Conservation (phyloP, 2,888 invertebrate genomes). For the Synanthedon tipuliformis region DNA sequence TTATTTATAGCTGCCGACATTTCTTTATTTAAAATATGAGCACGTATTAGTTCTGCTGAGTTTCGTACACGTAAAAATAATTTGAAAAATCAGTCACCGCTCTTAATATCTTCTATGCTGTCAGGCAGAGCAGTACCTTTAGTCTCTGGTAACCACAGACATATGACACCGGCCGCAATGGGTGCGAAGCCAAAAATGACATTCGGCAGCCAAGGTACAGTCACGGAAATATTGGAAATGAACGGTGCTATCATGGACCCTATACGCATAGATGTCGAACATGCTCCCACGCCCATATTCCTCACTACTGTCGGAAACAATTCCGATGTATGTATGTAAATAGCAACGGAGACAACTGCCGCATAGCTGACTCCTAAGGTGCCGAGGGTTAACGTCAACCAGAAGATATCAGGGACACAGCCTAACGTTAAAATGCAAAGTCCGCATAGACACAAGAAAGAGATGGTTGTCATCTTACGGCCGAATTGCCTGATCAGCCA, state of each 20-base stretch:
- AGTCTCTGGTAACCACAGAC: constrained; percentile 81
- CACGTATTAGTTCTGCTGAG: too few species aligned
- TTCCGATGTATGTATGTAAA: constrained; percentile 88
- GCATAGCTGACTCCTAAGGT: constrained; percentile 82
- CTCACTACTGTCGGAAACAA: constrained; percentile 89
- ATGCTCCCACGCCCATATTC: constrained; percentile 86
- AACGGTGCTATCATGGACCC: constrained; percentile 90
- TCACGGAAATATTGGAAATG: constrained; percentile 71
- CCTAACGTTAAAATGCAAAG: constrained; percentile 72
- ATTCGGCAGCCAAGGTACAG: constrained; percentile 74
- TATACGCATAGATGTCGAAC: constrained; percentile 84
- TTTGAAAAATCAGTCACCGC: constrained; percentile 5
- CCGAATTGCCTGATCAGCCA: constrained; percentile 74
- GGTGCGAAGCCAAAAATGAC: constrained; percentile 78
- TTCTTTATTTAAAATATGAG: neutral
- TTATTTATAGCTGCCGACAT: too few species aligned
- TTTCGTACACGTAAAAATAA: too few species aligned
- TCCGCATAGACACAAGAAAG: constrained; percentile 72
- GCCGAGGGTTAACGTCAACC: constrained; percentile 73
- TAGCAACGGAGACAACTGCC: constrained; percentile 81
- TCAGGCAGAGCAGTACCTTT: constrained; percentile 78
- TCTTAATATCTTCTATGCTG: constrained; percentile 79
- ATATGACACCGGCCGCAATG: constrained; percentile 72
- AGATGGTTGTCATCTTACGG: constrained; percentile 72
- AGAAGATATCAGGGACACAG: constrained; percentile 58